These are phyloP conservation scores for Campylomormyrus numenius DNA, from an alignment of 2,113 vertebrate species.

Conservation along the genomic window DNA sequence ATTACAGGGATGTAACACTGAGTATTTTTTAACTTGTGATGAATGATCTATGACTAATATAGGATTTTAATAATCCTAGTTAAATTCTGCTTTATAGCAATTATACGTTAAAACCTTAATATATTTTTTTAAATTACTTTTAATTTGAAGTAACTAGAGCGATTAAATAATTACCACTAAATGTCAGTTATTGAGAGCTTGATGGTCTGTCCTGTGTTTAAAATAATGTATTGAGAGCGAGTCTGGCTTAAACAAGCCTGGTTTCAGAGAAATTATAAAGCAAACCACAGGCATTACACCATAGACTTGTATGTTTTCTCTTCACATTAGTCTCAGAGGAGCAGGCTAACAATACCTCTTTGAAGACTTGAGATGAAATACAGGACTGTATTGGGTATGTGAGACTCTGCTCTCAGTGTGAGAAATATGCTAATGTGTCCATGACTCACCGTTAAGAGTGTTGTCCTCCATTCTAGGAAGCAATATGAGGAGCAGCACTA, in stretches of 20 bases:
- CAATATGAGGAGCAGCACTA: not conserved
- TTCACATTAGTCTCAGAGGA: constrained; percentile 16
- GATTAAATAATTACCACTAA: not conserved
- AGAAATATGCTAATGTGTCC: constrained; percentile 12
- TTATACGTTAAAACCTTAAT: not conserved
- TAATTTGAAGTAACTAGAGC: not conserved
- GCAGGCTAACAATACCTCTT: constrained; percentile 6
- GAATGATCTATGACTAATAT: not conserved
- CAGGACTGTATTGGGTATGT: not conserved
- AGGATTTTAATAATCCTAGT: not conserved
- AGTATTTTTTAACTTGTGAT: not conserved
- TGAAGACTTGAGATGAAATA: constrained; percentile 17
- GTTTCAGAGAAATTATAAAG: constrained; percentile 11
- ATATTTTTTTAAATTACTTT: not conserved
- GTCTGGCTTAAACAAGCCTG: not conserved
- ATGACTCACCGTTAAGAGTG: constrained; percentile 1
- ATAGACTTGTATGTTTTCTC: not conserved
- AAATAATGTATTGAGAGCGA: not conserved
- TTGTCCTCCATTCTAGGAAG: not conserved
- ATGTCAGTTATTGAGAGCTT: not conserved
- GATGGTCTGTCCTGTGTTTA: constrained; percentile 6
- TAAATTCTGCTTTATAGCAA: not conserved
- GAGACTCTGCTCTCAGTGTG: not conserved
- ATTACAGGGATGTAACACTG: not conserved
- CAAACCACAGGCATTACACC: constrained; percentile 3